phyloP scores from a whole-genome alignment of 2,888 invertebrate genomes.

The Cantharis rustica region DNA sequence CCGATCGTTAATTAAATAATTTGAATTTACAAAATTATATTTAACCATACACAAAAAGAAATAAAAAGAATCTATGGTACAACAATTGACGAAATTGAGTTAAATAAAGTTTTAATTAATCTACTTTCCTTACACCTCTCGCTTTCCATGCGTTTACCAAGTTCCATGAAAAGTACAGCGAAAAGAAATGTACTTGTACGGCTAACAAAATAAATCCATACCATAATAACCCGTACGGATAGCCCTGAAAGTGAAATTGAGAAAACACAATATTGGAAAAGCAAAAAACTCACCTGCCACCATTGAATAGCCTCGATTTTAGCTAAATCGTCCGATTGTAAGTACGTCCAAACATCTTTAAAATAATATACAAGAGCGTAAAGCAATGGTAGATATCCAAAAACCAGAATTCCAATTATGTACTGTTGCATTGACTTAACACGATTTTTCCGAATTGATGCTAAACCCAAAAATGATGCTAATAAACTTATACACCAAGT shows the following conservation, averaged over 20 bases:
- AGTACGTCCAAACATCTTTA: conserved; percentile 81
- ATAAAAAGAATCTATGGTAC: neutral
- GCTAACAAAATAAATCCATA: conserved; percentile 87
- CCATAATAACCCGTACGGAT: conserved; percentile 92
- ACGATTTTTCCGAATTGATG: conserved; percentile 85
- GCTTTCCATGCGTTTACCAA: conserved; percentile 84
- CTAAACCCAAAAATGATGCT: conserved; percentile 82
- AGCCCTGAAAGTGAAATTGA: conserved; percentile 65
- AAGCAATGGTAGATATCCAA: conserved; percentile 80
- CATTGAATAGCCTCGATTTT: conserved; percentile 64
- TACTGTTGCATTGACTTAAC: conserved; percentile 77
- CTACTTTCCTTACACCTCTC: conserved; percentile 71
- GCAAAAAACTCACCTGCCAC: conserved; percentile 73
- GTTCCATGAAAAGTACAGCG: conserved; percentile 82
- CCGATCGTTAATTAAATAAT: neutral
- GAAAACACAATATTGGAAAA: neutral
- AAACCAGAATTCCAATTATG: conserved; percentile 76
- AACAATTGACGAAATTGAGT: neutral
- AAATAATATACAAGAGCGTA: conserved; percentile 84
- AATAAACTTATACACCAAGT: conserved; percentile 86
- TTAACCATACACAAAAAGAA: neutral
- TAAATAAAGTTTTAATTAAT: conserved; percentile 55
- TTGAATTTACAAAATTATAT: neutral
- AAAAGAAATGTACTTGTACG: conserved; percentile 87
- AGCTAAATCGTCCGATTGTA: conserved; percentile 69